Conservation (phyloP, 2,888 invertebrate genomes). For the Himalopsyche anomala region DNA sequence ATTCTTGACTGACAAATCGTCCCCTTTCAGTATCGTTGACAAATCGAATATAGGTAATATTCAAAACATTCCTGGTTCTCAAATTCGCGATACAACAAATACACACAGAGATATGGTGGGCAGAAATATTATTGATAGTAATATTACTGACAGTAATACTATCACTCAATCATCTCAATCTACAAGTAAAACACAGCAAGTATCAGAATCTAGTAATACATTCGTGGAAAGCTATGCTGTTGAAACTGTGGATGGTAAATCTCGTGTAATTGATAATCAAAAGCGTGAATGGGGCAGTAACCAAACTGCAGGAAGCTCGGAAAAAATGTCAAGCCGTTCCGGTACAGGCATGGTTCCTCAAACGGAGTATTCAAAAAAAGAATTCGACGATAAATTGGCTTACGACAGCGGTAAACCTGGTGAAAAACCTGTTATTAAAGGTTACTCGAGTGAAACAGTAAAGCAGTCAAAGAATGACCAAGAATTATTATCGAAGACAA, state of each 20-base stretch:
- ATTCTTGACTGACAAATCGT: slow-evolving; percentile 64
- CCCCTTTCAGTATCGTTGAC: slow-evolving; percentile 33
- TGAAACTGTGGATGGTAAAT: slow-evolving; percentile 63
- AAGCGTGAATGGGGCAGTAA: slow-evolving; percentile 70
- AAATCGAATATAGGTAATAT: slow-evolving; percentile 29
- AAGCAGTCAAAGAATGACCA: slow-evolving; percentile 65
- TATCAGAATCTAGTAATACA: slow-evolving; percentile 74
- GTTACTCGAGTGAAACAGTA: slow-evolving; percentile 61
- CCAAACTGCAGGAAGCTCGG: slow-evolving; percentile 67
- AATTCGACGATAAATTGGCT: slow-evolving; percentile 68
- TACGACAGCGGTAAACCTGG: slow-evolving; percentile 71
- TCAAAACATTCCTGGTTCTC: slow-evolving; percentile 3
- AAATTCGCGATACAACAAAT: slow-evolving; percentile 5
- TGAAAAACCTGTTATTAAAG: slow-evolving; percentile 65
- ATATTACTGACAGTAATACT: slow-evolving; percentile 45
- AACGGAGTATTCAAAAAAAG: slow-evolving; percentile 70
- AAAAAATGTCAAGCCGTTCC: slow-evolving; percentile 68
- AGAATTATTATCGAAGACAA: slow-evolving; percentile 68
- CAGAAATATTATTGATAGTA: slow-evolving; percentile 38
- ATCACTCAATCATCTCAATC: slow-evolving; percentile 65
- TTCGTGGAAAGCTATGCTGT: slow-evolving; percentile 70
- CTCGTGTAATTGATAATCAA: slow-evolving; percentile 66
- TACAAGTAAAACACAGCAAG: slow-evolving; percentile 69
- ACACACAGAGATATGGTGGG: not conserved
- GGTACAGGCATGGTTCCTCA: slow-evolving; percentile 72